Base-by-base conservation (phyloP, 2,113 vertebrate species). In the Oreochromis spilurus region DNA sequence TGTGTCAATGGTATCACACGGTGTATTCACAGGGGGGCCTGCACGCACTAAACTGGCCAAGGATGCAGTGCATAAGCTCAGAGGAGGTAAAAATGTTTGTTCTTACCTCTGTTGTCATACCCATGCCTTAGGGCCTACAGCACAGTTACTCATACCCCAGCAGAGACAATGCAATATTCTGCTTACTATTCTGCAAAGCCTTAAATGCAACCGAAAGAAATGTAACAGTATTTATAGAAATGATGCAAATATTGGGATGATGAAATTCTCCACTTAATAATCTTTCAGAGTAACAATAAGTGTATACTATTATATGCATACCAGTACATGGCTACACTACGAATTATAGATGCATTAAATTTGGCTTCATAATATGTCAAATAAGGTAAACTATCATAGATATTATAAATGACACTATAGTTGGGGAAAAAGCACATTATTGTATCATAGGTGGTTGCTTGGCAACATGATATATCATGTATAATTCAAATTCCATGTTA, bases 1-100 rank as follows among this genome's bases (percentile, higher is more conserved):
- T 96, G 92, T 96, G 95, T 96, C 95, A 96, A 96, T 95, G 95
- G 94, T 94, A 95, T 96, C 94, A 96, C 94, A 95, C 85, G 31
- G 86, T 88, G 89, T 90, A 94, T 92, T 89, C 94, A 88, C 93
- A 90, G 88, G 93, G 92, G 94, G 85, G 19, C 36, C 83, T 60
- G 45, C 65, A 81, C n/a, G 83, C 90, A 91, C 86, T 87, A 87
- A 93, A 93, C 90, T 87, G 92, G 92, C 90, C 92, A 88, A 86
- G 93, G 86, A 94, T 91, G 81, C 88, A 88, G 90, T 92, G 85
- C 91, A 87, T 88, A 93, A 84, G 90, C 94, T 95, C 91, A 92
- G 86, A 92, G 77, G 90, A 95, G 93, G 91, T 89, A 92, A 84
- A 93, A 93, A 93, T 95, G 92, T 95, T 94, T 95, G 94, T 94